Evolutionary conservation across 1,140 invertebrate species (phyloP).

Genomic region (Phymastichus coffea): DNA sequence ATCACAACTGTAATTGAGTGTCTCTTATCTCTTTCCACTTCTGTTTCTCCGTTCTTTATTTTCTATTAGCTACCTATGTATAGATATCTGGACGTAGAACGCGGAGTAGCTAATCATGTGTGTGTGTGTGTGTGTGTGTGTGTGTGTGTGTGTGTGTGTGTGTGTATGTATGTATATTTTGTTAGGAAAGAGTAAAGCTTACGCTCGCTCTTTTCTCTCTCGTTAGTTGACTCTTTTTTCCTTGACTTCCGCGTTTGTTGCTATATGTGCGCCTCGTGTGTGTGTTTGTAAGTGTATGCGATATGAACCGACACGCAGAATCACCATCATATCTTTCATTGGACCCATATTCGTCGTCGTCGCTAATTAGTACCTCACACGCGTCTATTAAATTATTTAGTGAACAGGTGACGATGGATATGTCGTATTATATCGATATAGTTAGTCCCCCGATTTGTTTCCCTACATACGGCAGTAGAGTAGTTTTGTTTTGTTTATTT

Average conservation of each 20-base stretch:
- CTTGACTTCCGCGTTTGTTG: neutral
- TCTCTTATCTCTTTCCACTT: conserved; percentile 12
- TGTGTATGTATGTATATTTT: neutral
- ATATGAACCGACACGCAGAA: conserved; percentile 25
- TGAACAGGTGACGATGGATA: too few relatives aligned
- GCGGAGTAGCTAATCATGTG: too few relatives aligned
- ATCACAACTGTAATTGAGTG: too few relatives aligned
- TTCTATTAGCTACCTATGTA: neutral
- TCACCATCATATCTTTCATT: conserved; percentile 21
- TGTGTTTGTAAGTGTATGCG: conserved; percentile 18
- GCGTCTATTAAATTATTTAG: too few relatives aligned
- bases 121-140: neutral
- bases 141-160: neutral
- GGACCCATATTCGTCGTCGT: conserved; percentile 20
- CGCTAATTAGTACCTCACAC: neutral
- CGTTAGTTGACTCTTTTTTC: neutral
- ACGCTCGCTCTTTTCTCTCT: neutral
- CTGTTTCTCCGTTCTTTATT: neutral
- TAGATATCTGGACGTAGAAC: too few relatives aligned
- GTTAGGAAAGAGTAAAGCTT: too few relatives aligned
- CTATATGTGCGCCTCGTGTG: neutral
- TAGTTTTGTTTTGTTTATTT: conserved; percentile 6
- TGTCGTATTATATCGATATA: too few relatives aligned
- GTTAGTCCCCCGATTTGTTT: too few relatives aligned
- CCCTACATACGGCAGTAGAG: conserved; percentile 17